Conservation (phyloP, 2,888 invertebrate species). For the Polydrusus pterygomalis region DNA sequence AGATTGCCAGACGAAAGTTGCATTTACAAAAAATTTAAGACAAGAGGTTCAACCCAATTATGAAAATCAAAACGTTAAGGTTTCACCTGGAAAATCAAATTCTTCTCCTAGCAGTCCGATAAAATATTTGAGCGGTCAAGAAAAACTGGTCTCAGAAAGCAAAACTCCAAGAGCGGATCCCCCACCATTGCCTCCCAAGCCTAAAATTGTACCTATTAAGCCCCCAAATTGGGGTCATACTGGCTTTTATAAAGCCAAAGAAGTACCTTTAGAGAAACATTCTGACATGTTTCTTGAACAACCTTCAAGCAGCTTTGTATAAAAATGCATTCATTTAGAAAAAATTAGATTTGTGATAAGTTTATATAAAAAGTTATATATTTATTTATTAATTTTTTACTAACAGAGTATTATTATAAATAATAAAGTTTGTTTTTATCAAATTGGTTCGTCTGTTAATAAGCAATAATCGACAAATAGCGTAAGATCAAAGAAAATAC, state of each 20-base stretch:
- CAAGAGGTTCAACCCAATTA: conserved; percentile 63
- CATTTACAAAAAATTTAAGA: conserved; percentile 61
- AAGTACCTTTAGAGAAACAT: conserved; percentile 56
- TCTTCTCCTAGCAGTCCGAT: conserved; percentile 17
- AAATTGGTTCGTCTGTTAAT: not conserved
- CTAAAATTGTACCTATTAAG: conserved; percentile 81
- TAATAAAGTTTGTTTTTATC: conserved; percentile 44
- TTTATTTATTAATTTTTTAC: conserved; percentile 43
- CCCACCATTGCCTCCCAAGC: conserved; percentile 85
- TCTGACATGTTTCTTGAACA: conserved; percentile 76
- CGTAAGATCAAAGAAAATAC: too few species aligned
- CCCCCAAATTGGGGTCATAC: conserved; percentile 76
- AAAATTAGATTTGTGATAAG: conserved; percentile 37
- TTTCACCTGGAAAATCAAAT: conserved; percentile 25
- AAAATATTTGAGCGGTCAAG: conserved; percentile 24
- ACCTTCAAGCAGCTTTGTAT: conserved; percentile 80
- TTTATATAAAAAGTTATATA: conserved; percentile 33
- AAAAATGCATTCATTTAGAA: conserved; percentile 35
- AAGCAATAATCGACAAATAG: too few species aligned
- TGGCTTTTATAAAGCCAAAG: conserved; percentile 64
- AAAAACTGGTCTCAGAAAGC: conserved; percentile 24
- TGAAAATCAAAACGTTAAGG: conserved; percentile 63
- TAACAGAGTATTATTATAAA: conserved; percentile 50
- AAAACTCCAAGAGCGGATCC: conserved; percentile 71
- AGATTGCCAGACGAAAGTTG: conserved; percentile 46